phyloP scores from a whole-genome alignment of 1,140 invertebrate species.

The Himalopsyche phryganea region DNA sequence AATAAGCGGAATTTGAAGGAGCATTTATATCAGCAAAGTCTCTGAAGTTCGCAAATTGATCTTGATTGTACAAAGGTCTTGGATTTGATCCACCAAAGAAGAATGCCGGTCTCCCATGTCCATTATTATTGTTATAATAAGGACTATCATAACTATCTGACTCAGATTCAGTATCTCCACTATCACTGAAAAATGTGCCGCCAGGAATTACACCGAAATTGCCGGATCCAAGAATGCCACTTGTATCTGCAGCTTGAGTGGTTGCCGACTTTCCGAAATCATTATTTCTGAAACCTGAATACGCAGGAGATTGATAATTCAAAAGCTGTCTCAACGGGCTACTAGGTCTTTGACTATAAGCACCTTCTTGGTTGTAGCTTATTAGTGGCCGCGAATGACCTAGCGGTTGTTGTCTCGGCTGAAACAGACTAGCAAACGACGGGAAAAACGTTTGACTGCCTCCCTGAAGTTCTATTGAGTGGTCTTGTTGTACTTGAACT shows the following conservation, averaged over 20 bases:
- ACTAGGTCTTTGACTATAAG: constrained; percentile 48
- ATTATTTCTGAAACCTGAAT: constrained; percentile 40
- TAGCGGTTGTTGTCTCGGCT: constrained; percentile 34
- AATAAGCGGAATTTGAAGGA: constrained; percentile 74
- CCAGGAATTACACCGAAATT: constrained; percentile 86
- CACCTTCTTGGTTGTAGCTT: constrained; percentile 47
- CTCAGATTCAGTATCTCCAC: constrained; percentile 47
- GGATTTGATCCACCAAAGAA: constrained; percentile 57
- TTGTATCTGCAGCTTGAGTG: constrained; percentile 38
- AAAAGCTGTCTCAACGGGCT: constrained; percentile 48
- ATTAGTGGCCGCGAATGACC: constrained; percentile 40
- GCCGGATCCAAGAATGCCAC: constrained; percentile 70
- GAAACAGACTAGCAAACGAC: constrained; percentile 49
- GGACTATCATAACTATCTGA: constrained; percentile 52
- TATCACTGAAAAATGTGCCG: constrained; percentile 75
- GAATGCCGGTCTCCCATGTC: constrained; percentile 60
- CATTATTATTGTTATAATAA: constrained; percentile 67
- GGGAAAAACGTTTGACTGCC: constrained; percentile 50
- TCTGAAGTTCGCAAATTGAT: constrained; percentile 82
- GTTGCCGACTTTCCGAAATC: constrained; percentile 28
- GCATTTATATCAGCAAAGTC: constrained; percentile 86
- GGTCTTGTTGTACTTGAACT: constrained; percentile 35
- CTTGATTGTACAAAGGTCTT: constrained; percentile 59
- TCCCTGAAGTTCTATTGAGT: constrained; percentile 47
- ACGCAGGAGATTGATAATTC: constrained; percentile 47